Percentiles rank a stretch among this genome's conserved stretches.
These are phyloP conservation scores for Fukomys damarensis DNA, from an alignment of 2,113 vertebrate genomes.

Conservation along the genomic window DNA sequence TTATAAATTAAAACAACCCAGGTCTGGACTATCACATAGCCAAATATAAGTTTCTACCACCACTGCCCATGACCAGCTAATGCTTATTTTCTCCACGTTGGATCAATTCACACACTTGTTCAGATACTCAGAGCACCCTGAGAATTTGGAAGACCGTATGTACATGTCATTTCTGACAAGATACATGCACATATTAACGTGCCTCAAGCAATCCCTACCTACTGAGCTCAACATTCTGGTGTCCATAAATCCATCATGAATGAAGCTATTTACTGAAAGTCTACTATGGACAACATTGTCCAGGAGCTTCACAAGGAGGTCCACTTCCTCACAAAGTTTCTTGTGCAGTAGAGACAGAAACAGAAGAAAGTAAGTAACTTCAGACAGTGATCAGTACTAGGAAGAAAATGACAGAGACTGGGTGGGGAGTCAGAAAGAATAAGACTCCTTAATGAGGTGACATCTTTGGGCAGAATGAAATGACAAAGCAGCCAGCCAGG, in stretches of 20 bases:
- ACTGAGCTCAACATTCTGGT: neutral
- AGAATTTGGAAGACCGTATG: neutral
- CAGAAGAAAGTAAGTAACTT: neutral
- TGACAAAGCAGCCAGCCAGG: neutral
- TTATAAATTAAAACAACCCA: neutral
- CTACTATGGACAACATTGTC: neutral
- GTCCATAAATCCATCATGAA: neutral
- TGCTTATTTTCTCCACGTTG: neutral
- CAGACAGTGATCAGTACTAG: neutral
- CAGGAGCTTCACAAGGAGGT: neutral
- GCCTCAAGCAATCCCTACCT: neutral
- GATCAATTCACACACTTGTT: neutral
- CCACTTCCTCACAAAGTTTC: neutral
- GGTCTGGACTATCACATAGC: neutral
- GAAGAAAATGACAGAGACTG: neutral
- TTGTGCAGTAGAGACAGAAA: neutral
- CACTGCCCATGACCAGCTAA: neutral
- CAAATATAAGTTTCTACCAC: neutral
- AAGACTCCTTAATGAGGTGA: neutral
- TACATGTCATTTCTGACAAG: too few relatives aligned
- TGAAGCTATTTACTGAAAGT: neutral
- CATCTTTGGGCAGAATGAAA: neutral
- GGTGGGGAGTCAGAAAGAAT: rapidly evolving
- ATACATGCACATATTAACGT: too few relatives aligned
- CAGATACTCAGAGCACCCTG: neutral